Evolutionary conservation across 2,888 invertebrate genomes (phyloP), one percentile per base, ranked within the genome.

Genomic region (Sturmia bella): DNA sequence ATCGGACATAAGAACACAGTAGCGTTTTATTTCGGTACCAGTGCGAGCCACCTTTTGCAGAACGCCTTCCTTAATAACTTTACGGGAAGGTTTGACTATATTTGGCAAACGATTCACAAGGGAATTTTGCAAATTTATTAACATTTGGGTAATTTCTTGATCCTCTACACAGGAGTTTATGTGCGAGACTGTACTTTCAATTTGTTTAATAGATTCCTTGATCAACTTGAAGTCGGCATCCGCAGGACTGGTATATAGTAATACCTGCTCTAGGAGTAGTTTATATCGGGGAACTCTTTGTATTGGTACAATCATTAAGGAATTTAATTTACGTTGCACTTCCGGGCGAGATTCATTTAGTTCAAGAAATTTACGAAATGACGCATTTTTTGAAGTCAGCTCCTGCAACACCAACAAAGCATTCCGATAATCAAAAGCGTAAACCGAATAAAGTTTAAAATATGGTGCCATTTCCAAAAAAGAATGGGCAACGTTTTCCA

Each of bases 221-320:
- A 94, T 87, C 13, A 91, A 87, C 80, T 89, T 89, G 86, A 93
- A 93, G 85, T 94, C 93, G 48, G 91, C 90, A 87, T 94, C 93
- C 12, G 92, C 91, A 15, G 90, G 89, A 50, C 92, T 90, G 0
- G 94, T 94, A 84, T 94, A 92, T 27, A 92, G 91, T 32, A 95
- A 86, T 9, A 96, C 92, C 88, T 95, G 94, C 86, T 94, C 93
- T 63, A 96, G 89, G 13, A 96, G 90, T 52, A 96, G 91, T 86
- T 94, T 94, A 88, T 96, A 96, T 61, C 96, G 92, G 0, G 96
- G 96, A 64, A 96, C 93, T 85, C 96, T 91, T 89, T 96, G 96
- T 85, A 96, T 95, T 13, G 96, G 96, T 2, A 94, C 93, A 84
- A 96, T 96, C 84, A 96, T 91, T 48, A 96, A 91, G 0, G 96